These are phyloP conservation scores for Scaptomyza tumidula DNA, from an alignment of 2,888 invertebrate species.

Conservation along the genomic window DNA sequence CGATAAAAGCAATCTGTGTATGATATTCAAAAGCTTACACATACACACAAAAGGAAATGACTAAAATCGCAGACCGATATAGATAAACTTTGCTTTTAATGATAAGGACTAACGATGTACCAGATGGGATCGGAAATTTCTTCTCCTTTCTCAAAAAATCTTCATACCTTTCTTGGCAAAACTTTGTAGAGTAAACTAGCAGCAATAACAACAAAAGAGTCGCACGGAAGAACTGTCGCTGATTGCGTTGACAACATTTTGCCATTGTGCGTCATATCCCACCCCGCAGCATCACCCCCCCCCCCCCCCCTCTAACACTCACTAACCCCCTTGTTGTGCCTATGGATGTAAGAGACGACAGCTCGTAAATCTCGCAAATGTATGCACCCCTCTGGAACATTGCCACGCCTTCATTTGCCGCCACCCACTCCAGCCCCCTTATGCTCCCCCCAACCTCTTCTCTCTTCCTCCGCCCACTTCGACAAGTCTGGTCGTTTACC, in stretches of 20 bases:
- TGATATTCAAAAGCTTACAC: no score
- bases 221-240: conserved; percentile 52
- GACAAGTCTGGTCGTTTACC: conserved; percentile 29
- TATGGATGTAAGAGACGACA: conserved; percentile 60
- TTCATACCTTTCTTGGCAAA: not conserved
- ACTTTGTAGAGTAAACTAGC: not conserved
- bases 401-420: conserved; percentile 37
- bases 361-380: conserved; percentile 79
- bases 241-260: conserved; percentile 81
- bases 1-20: no score
- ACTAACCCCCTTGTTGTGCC: conserved; percentile 6
- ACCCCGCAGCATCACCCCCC: not conserved
- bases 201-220: conserved; percentile 9
- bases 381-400: conserved; percentile 72
- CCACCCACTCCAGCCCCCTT: conserved; percentile 2
- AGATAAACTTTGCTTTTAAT: no score
- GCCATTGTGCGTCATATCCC: conserved; percentile 66
- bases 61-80: no score
- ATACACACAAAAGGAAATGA: no score
- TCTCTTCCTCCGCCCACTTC: not conserved
- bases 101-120: no score
- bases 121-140: no score
- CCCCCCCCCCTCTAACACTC: not conserved
- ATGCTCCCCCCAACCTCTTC: not conserved
- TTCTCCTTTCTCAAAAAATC: not conserved